Evolutionary conservation across 2,113 vertebrate genomes (phyloP), one percentile per base, ranked within the genome.

Genomic region (Marmota monax): DNA sequence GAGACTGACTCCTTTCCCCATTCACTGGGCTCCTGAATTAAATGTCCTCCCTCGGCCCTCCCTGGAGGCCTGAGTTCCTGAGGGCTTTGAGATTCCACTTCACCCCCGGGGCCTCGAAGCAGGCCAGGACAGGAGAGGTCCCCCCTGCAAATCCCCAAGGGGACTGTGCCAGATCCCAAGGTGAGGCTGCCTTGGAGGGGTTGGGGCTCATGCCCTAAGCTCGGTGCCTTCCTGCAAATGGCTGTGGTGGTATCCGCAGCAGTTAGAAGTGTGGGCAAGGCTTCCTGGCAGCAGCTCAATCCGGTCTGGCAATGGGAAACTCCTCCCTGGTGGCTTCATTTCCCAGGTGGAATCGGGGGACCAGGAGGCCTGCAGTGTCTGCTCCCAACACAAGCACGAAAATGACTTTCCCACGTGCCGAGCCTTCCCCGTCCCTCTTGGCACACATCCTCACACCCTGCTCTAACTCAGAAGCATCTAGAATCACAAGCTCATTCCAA

Each of bases 331-430:
- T 72, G 22, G 17, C 32, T 39, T 34, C 6, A 63, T 51, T 27
- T 56, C 73, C 83, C 34, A 1, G 37, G 51, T 63, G 27, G 23
- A 6, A 45, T 5, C 20, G 17, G 69, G 61, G 12, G 34, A 25
- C 34, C 29, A 11, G 85, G 34, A 12, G 72, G 42, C 39, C 32
- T 61, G 42, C 45, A 53, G 39, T 1, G 61, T 51, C 90, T 76
- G 78, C 56, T 77, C 90, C 91, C 72, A 80, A 25, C 48, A 79
- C 63, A n/a, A 72, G 84, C 51, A 25, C 29, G n/a, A 83, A 92
- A 94, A 94, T 80, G 90, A 92, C 76, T 95, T 96, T 90, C 58
- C 88, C 96, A 90, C 90, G 89, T 37, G 96, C 79, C 27, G 73
- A 32, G 73, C 53, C 84, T 48, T 48, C 82, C 88, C 32, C 27